Evolutionary conservation across 37 sponge, comb jelly and placozoan genomes (phyloP), one percentile per base, ranked within the genome.

Genomic region (Theonella swinhoei): DNA sequence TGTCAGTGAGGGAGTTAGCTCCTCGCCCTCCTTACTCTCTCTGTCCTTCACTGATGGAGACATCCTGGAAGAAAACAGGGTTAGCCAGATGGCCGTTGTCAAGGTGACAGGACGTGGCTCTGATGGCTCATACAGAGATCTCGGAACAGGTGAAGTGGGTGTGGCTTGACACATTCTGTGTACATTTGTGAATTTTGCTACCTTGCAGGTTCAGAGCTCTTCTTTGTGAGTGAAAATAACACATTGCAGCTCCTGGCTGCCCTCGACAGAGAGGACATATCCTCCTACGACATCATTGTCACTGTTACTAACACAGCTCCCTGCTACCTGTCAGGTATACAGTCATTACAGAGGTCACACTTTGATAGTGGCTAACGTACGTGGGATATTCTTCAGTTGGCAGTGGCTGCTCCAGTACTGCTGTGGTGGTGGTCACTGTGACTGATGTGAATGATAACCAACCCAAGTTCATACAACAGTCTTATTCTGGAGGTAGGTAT

Each of bases 371-470:
- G n/a, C n/a, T n/a, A n/a, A n/a, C n/a, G n/a, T n/a, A n/a, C n/a
- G n/a, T n/a, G n/a, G n/a, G n/a, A n/a, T 47, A 17, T 47, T 14
- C 54, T 14, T 47, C 54, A 47, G 54, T 17, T 47, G 54, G 54
- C 14, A 14, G 54, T 47, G 11, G 14, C 11, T 47, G 54, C 54
- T 47, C 54, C 14, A 47, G 54, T 47, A 17, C 14, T 47, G 54
- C 74, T 23, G 40, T 35, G 9, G 29, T 83, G 2, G 64, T 71
- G 25, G 58, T 89, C 7, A 40, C 35, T 26, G 59, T 89, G 25
- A 36, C 34, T 19, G 89, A 89, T 83, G 79, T 36, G 14, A 89
- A 89, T 79, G 89, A 89, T 42, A 83, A 89, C 74, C 3, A 28
- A 5, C 89, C 89, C 20, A 30, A 47, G 9, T 89, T 89, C 77